Evolutionary conservation across 2,888 invertebrate genomes (phyloP), one percentile per base, ranked within the genome.

Genomic region (Sthenelais limicola): DNA sequence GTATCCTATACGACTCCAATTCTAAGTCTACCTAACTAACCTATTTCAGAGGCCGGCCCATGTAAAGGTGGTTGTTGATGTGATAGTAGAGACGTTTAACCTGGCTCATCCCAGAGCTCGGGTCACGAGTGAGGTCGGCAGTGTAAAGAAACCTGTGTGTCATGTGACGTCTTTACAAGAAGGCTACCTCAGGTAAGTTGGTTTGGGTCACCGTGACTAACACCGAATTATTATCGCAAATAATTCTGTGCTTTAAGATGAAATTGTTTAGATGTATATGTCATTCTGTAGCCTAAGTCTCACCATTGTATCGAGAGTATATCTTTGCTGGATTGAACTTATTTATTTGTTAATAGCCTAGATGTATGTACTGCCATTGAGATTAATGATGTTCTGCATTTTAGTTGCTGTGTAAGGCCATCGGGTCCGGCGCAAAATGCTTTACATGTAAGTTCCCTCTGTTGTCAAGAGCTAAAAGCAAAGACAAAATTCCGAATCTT

Each of bases 131-230:
- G 78, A 80, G 5, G 51, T 33, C 7, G 15, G 9, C n/a, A 32
- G 18, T 7, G 52, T 51, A 12, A 24, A 26, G 35, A 32, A 18
- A 5, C 7, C 43, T 4, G 30, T n/a, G 5, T 49, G 73, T 28
- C 56, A 68, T 9, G 62, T 73, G 21, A 62, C 48, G 49, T 9
- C 82, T 7, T 82, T 83, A 15, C 78, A 78, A 66, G 80, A 82
- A 48, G 84, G 84, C 30, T 84, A 82, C 73, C 78, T 84, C 3
- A 84, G 83, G 83, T 83, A 74, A 28, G 12, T 21, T 4, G 26
- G n/a, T 51, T 51, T 18, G 26, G 51, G 21, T 56, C 28, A 26
- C 26, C 30, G 18, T 32, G 18, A 26, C 56, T 56, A 32, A 56
- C 26, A 28, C 28, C 24, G 30, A n/a, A 56, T 28, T 26, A 32